Evolutionary conservation across 2,113 vertebrate species (phyloP).

Genomic region (Catharus fuscescens): DNA sequence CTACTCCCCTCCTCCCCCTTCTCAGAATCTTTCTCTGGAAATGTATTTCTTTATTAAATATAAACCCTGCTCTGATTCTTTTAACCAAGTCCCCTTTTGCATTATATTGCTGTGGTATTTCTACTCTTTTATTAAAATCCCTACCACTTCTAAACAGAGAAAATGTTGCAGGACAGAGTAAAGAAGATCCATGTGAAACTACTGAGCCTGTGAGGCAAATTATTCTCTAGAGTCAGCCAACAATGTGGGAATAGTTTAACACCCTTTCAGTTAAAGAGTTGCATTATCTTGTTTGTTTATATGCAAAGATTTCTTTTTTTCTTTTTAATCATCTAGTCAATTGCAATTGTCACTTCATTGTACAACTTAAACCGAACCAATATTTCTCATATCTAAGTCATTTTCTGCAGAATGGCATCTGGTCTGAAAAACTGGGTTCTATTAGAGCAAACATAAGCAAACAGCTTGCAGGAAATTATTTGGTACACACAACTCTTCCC

Average conservation of each 20-base stretch:
- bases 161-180: not conserved
- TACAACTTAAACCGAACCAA: not conserved
- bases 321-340: not conserved
- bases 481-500: not conserved
- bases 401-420: not conserved
- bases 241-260: not conserved
- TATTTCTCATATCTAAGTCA: not conserved
- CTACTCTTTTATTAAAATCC: not conserved
- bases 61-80: not conserved
- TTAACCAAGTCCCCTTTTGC: not conserved
- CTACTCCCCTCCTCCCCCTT: not conserved
- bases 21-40: conserved; percentile 9
- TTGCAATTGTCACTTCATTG: not conserved
- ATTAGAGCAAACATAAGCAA: not conserved
- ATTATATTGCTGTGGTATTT: not conserved
- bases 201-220: not conserved
- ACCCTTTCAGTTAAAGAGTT: not conserved
- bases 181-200: not conserved
- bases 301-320: not conserved
- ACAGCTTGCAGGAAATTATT: not conserved
- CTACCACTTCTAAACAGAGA: not conserved
- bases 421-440: not conserved
- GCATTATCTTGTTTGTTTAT: not conserved
- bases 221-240: not conserved
- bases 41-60: not conserved